Evolutionary conservation across 1,140 invertebrate genomes (phyloP).

Genomic region (Drosophila persimilis): DNA sequence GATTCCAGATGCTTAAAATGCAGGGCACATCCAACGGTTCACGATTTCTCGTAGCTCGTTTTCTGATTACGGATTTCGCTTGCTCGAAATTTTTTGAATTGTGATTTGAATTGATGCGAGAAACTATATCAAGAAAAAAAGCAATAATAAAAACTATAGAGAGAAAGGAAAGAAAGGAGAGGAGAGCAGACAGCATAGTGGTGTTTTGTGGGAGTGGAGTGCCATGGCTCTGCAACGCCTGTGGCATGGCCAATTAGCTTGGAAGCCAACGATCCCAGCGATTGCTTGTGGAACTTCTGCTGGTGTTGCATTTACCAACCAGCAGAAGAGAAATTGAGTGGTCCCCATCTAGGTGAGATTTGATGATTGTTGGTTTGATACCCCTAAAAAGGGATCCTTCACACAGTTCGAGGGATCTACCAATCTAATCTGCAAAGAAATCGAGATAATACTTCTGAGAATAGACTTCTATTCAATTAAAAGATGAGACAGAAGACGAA

Average conservation of each 20-base stretch:
- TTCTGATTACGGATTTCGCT: constrained; percentile 40
- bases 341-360: too few relatives aligned
- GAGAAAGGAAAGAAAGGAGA: background rate
- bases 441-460: too few relatives aligned
- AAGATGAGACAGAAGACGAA: too few relatives aligned
- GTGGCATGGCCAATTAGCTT: constrained; percentile 46
- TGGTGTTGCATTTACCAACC: background rate
- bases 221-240: constrained; percentile 20
- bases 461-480: too few relatives aligned
- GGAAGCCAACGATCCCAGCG: background rate
- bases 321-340: background rate
- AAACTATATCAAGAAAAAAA: constrained; percentile 33
- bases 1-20: constrained; percentile 27
- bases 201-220: background rate
- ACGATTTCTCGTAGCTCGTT: constrained; percentile 39
- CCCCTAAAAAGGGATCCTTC: too few relatives aligned
- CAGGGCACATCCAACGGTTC: constrained; percentile 23
- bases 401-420: too few relatives aligned
- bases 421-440: too few relatives aligned
- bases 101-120: constrained; percentile 47
- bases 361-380: too few relatives aligned
- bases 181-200: constrained; percentile 12
- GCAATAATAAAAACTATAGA: background rate
- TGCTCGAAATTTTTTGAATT: constrained; percentile 20
- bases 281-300: background rate